Percentiles rank a stretch among this genome's conserved stretches.
Evolutionary conservation across 2,888 invertebrate genomes (phyloP).

Genomic region (Trachelus iudaicus): DNA sequence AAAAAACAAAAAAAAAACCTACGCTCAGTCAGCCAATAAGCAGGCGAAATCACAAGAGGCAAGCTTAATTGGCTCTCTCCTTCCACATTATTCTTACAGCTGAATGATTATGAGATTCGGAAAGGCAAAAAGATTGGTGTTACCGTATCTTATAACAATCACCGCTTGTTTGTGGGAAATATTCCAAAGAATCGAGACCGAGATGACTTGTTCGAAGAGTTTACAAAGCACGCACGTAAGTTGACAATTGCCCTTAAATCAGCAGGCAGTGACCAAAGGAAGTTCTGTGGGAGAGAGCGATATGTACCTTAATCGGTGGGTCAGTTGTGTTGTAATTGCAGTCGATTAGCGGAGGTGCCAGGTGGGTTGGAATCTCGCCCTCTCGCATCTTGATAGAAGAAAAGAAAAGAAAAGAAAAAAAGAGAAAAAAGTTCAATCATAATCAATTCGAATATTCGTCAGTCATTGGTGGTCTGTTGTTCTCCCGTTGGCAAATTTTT

Average conservation of each 20-base stretch:
- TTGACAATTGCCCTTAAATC: conserved; percentile 70
- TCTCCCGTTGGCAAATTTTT: conserved; percentile 14
- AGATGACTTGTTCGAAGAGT: conserved; percentile 99
- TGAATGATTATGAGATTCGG: conserved; percentile 99
- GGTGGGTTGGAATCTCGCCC: conserved; percentile 42
- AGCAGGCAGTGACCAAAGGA: conserved; percentile 54
- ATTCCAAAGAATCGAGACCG: conserved; percentile 99
- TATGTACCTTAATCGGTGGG: conserved; percentile 14
- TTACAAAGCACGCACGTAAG: conserved; percentile 99
- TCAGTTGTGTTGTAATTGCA: conserved; percentile 8
- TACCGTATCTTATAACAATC: conserved; percentile 99
- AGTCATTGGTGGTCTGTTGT: conserved; percentile 11
- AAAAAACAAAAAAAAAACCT: conserved; percentile 27
- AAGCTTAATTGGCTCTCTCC: conserved; percentile 73
- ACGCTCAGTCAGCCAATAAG: conserved; percentile 61
- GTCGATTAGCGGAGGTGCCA: conserved; percentile 34
- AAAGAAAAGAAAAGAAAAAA: too few species aligned
- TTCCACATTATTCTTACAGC: conserved; percentile 94
- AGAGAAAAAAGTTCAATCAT: too few species aligned
- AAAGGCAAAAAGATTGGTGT: conserved; percentile 99
- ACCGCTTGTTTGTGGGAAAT: conserved; percentile 99
- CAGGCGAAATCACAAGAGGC: conserved; percentile 61
- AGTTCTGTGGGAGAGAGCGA: conserved; percentile 41
- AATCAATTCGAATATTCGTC: background rate
- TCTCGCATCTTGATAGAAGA: conserved; percentile 24